Conservation (phyloP, 2,113 vertebrate genomes). For the Puntigrus tetrazona region DNA sequence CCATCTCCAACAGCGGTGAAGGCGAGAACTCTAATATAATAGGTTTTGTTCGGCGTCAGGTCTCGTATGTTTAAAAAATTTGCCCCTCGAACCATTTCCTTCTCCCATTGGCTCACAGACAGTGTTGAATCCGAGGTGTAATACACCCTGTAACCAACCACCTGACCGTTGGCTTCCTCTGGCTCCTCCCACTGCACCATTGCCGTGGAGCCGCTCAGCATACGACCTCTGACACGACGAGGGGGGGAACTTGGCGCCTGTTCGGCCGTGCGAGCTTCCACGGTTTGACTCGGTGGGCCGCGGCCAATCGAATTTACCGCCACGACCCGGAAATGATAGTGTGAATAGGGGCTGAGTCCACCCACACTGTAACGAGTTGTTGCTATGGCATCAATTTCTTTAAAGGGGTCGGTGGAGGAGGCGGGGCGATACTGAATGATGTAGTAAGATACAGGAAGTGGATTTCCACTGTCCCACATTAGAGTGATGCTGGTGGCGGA, state of each 20-base stretch:
- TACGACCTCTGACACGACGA: slow-evolving; percentile 91
- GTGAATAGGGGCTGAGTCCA: slow-evolving; percentile 95
- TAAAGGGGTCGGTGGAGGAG: slow-evolving; percentile 88
- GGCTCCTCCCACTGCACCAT: slow-evolving; percentile 99
- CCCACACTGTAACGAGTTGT: slow-evolving; percentile 98
- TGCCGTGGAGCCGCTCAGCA: slow-evolving; percentile 96
- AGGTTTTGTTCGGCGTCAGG: slow-evolving; percentile 93
- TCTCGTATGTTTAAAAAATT: slow-evolving; percentile 94
- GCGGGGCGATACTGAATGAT: slow-evolving; percentile 92
- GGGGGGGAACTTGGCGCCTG: slow-evolving; percentile 96
- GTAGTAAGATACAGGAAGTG: slow-evolving; percentile 96
- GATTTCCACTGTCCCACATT: slow-evolving; percentile 98
- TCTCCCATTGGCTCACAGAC: slow-evolving; percentile 95
- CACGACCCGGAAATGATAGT: slow-evolving; percentile 94
- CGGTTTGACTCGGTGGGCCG: slow-evolving; percentile 88
- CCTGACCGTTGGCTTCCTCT: slow-evolving; percentile 96
- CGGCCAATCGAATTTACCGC: slow-evolving; percentile 96
- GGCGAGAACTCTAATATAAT: slow-evolving; percentile 94
- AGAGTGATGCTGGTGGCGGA: slow-evolving; percentile 97
- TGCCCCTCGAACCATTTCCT: slow-evolving; percentile 94
- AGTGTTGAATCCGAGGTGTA: slow-evolving; percentile 90
- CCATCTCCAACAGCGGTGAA: slow-evolving; percentile 98
- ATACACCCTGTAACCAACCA: slow-evolving; percentile 97
- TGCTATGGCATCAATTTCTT: slow-evolving; percentile 97
- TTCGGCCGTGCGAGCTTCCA: slow-evolving; percentile 92